These are phyloP conservation scores for Drosophila sproati DNA, from an alignment of 1,140 invertebrate species.

Conservation along the genomic window DNA sequence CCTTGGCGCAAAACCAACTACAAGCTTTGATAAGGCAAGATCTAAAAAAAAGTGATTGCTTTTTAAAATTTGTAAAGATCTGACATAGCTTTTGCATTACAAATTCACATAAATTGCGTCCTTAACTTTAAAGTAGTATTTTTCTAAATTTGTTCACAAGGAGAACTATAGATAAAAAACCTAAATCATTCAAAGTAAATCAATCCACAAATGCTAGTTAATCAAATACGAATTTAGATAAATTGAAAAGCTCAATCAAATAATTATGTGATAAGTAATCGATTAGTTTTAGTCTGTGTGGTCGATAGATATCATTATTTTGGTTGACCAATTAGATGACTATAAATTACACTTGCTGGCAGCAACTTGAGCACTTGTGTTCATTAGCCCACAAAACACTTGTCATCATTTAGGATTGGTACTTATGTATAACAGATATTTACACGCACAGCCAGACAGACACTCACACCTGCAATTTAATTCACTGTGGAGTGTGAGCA, in stretches of 20 bases:
- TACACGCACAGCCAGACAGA: conserved; percentile 3
- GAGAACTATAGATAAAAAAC: too few species aligned
- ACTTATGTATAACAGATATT: not conserved
- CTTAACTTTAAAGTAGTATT: not conserved
- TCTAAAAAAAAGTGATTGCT: too few species aligned
- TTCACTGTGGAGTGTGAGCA: conserved; percentile 10
- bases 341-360: conserved; percentile 48
- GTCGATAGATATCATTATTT: conserved; percentile 10
- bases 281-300: conserved; percentile 15
- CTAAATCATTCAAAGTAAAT: not conserved
- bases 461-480: conserved; percentile 9
- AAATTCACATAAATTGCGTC: not conserved
- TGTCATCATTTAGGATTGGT: conserved; percentile 54
- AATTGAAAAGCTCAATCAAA: not conserved
- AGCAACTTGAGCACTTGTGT: conserved; percentile 38
- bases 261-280: conserved; percentile 16
- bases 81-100: too few species aligned
- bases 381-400: conserved; percentile 66
- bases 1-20: not conserved
- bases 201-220: too few species aligned
- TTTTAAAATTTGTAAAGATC: too few species aligned
- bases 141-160: too few species aligned
- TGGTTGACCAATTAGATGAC: conserved; percentile 14
- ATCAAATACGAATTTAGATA: not conserved
- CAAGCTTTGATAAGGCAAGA: too few species aligned